Evolutionary conservation across 2,888 invertebrate species (phyloP).

Genomic region (Digitonthophagus gazella): DNA sequence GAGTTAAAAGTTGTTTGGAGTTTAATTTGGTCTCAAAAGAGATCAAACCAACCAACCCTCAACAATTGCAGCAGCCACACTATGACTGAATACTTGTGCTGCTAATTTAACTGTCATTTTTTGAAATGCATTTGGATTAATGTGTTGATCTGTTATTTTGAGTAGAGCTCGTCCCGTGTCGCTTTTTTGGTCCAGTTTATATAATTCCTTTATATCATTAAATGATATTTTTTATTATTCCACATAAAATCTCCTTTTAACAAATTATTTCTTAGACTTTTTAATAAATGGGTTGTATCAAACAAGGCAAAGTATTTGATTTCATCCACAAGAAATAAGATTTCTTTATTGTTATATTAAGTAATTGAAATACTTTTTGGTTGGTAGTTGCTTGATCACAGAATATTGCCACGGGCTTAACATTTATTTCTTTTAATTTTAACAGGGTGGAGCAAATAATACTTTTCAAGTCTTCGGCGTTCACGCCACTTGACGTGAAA

Average conservation of each 20-base stretch:
- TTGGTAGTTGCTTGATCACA: slow-evolving; percentile 19
- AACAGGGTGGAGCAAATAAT: slow-evolving; percentile 1
- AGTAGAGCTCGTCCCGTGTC: slow-evolving; percentile 18
- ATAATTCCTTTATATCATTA: slow-evolving; percentile 1
- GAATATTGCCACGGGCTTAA: slow-evolving; percentile 2
- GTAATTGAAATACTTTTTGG: background rate
- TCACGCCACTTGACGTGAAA: slow-evolving; percentile 3
- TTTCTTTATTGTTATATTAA: background rate
- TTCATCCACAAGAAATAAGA: slow-evolving; percentile 2
- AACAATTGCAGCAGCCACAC: slow-evolving; percentile 25
- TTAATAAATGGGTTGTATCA: slow-evolving; percentile 17
- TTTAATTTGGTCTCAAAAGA: too few relatives aligned
- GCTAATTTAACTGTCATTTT: slow-evolving; percentile 24
- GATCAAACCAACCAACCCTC: too few relatives aligned
- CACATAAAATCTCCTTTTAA: slow-evolving; percentile 15
- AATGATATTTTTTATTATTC: slow-evolving; percentile 11
- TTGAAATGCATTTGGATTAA: slow-evolving; percentile 26
- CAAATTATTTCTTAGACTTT: slow-evolving; percentile 22
- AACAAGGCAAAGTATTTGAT: slow-evolving; percentile 12
- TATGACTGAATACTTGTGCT: slow-evolving; percentile 28
- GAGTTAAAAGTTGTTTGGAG: too few relatives aligned
- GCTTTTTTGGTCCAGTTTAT: slow-evolving; percentile 17
- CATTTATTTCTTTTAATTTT: background rate
- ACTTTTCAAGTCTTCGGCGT: background rate
- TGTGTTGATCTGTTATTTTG: slow-evolving; percentile 27